Percentiles rank a stretch among this genome's conserved stretches.
Evolutionary conservation across 1,140 invertebrate species (phyloP).

Genomic region (Neotoxoptera formosana): DNA sequence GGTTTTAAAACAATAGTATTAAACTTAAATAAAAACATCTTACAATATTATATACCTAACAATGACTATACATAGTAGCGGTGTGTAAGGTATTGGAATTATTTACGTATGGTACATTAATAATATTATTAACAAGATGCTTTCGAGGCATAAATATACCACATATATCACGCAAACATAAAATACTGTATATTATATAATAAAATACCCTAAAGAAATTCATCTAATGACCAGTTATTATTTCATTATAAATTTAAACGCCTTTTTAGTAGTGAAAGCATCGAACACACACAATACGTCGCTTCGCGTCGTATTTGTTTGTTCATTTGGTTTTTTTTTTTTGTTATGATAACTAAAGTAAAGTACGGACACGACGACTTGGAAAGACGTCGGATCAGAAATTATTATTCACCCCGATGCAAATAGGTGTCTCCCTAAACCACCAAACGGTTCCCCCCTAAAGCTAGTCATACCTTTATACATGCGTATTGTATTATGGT

Average conservation of each 20-base stretch:
- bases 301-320: not conserved
- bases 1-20: slow-evolving; percentile 38
- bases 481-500: no score
- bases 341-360: slow-evolving; percentile 13
- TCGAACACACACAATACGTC: not conserved
- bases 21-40: slow-evolving; percentile 51
- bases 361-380: not conserved
- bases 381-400: not conserved
- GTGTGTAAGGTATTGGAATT: slow-evolving; percentile 30
- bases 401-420: slow-evolving; percentile 20
- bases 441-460: not conserved
- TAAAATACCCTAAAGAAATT: slow-evolving; percentile 29
- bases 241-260: not conserved
- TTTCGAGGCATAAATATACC: slow-evolving; percentile 13
- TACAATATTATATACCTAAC: slow-evolving; percentile 40
- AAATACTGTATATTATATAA: slow-evolving; percentile 19
- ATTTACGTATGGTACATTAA: slow-evolving; percentile 27
- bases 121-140: slow-evolving; percentile 36
- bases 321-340: not conserved
- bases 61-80: slow-evolving; percentile 55
- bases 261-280: not conserved
- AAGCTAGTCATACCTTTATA: slow-evolving; percentile 4
- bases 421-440: slow-evolving; percentile 20
- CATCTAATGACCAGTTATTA: slow-evolving; percentile 35
- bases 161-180: not conserved